Conservation (phyloP, 2,888 invertebrate genomes). For the Zelleria hepariella region DNA sequence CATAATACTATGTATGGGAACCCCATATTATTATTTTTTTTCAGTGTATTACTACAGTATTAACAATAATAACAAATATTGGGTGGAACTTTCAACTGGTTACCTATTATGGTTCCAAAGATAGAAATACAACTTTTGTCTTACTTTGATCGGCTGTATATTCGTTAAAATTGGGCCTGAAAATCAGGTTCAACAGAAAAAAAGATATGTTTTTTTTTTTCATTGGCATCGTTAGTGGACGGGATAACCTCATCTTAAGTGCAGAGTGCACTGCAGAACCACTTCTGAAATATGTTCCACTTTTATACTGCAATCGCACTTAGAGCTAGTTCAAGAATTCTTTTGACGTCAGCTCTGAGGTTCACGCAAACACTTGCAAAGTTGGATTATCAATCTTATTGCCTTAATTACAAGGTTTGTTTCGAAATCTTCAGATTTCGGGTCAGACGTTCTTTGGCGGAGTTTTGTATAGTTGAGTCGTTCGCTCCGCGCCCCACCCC, state of each 20-base stretch:
- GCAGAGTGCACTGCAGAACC: background rate
- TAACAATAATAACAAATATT: no score
- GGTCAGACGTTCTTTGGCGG: slow-evolving; percentile 8
- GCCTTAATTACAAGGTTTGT: background rate
- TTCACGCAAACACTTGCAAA: background rate
- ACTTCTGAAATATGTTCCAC: slow-evolving; percentile 7
- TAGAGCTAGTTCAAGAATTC: slow-evolving; percentile 2
- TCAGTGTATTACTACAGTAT: no score
- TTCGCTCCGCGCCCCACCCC: slow-evolving; percentile 42
- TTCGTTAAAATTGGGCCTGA: no score
- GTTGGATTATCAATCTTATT: background rate
- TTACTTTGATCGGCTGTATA: no score
- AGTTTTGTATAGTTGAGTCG: slow-evolving; percentile 29
- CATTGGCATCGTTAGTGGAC: no score
- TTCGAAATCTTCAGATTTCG: background rate
- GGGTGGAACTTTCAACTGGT: no score
- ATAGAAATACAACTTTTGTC: no score
- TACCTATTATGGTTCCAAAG: no score
- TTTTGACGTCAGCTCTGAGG: slow-evolving; percentile 5
- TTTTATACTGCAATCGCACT: slow-evolving; percentile 7
- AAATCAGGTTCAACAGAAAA: no score
- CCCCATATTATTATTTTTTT: no score
- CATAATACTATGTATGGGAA: no score
- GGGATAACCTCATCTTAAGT: background rate
- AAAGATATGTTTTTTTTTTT: no score